phyloP scores from a whole-genome alignment of 2,797 vertebrate genomes.

The Phalanger gymnotis region DNA sequence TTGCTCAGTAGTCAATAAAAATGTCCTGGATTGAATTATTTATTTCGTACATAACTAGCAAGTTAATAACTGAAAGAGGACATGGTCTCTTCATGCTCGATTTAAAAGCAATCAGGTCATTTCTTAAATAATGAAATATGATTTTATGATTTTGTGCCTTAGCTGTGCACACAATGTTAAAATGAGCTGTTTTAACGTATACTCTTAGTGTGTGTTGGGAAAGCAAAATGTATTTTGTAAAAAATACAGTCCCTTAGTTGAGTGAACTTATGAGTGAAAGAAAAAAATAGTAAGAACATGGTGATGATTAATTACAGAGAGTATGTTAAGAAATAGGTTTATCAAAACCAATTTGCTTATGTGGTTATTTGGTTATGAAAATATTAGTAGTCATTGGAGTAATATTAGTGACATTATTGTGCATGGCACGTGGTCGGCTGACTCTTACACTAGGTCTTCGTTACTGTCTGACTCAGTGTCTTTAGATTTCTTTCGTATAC shows the following conservation, averaged over 20 bases:
- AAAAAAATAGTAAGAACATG: background rate
- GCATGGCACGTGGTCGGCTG: slow-evolving; percentile 79
- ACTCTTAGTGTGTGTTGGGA: background rate
- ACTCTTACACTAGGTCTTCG: slow-evolving; percentile 91
- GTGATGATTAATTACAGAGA: slow-evolving; percentile 55
- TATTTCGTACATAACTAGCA: background rate
- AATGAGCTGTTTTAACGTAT: background rate
- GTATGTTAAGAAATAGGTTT: slow-evolving; percentile 57
- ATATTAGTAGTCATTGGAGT: slow-evolving; percentile 83
- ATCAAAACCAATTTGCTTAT: slow-evolving; percentile 66
- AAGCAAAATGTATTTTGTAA: slow-evolving; percentile 52
- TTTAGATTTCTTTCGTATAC: slow-evolving; percentile 84
- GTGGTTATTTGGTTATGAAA: slow-evolving; percentile 75
- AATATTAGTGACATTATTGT: slow-evolving; percentile 84
- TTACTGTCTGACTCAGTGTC: slow-evolving; percentile 90
- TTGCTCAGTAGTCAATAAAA: slow-evolving; percentile 18
- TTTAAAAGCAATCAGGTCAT: slow-evolving; percentile 11
- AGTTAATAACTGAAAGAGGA: slow-evolving; percentile 39
- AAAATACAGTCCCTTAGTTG: background rate
- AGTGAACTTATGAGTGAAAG: slow-evolving; percentile 21
- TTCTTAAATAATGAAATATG: slow-evolving; percentile 5
- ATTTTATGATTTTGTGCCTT: slow-evolving; percentile 14
- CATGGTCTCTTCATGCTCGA: slow-evolving; percentile 37
- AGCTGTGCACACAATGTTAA: background rate
- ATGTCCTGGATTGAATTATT: slow-evolving; percentile 31